phyloP scores from a whole-genome alignment of 2,888 invertebrate genomes.

The Macaria notata region DNA sequence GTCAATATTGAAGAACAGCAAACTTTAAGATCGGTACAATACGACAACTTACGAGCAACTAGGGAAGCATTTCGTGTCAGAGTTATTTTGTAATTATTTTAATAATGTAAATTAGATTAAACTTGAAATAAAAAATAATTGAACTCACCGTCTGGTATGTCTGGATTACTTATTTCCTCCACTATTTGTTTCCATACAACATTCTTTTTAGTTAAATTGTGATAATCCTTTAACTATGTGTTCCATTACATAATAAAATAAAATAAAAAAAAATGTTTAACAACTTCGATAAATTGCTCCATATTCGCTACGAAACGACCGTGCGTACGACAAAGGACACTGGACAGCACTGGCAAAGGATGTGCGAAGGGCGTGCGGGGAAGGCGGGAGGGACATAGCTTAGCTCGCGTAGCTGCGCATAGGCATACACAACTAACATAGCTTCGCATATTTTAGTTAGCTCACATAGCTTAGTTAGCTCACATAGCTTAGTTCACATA shows the following conservation, averaged over 20 bases:
- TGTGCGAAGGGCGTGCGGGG: not conserved
- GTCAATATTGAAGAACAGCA: conserved; percentile 25
- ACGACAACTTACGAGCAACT: conserved; percentile 33
- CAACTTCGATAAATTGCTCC: too few relatives aligned
- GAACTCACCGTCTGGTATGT: conserved; percentile 36
- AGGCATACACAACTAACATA: not conserved
- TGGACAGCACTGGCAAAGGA: not conserved
- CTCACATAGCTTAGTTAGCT: not conserved
- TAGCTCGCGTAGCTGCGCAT: conserved; percentile 1
- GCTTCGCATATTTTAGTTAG: not conserved
- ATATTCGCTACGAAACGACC: too few relatives aligned
- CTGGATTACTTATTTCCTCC: conserved; percentile 34
- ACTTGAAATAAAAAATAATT: conserved; percentile 14
- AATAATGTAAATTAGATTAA: conserved; percentile 23
- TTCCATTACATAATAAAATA: conserved; percentile 21
- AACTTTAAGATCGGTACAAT: conserved; percentile 15
- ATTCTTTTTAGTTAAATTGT: conserved; percentile 34
- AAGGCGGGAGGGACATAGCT: conserved; percentile 10
- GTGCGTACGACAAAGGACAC: too few relatives aligned
- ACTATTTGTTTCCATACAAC: conserved; percentile 27
- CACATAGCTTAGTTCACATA: not conserved
- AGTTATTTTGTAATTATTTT: conserved; percentile 37
- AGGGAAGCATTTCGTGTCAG: conserved; percentile 36
- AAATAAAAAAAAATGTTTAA: not conserved
- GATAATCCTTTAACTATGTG: conserved; percentile 3